Percentiles rank a stretch among this genome's conserved stretches.
phyloP scores from a whole-genome alignment of 1,140 invertebrate genomes.

The Neomicropteryx cornuta region DNA sequence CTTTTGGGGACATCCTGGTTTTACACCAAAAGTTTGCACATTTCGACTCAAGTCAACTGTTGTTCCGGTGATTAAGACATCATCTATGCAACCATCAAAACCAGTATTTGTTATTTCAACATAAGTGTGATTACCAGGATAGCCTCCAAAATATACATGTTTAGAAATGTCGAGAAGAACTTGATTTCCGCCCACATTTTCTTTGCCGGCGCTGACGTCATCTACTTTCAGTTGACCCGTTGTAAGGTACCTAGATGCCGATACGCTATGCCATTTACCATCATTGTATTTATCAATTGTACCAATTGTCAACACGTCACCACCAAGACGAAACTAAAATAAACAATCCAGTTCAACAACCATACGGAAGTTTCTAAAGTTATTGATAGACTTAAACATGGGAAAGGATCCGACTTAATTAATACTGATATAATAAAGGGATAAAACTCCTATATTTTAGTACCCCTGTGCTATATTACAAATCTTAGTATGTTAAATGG shows the following conservation, averaged over 20 bases:
- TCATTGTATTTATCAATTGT: constrained; percentile 62
- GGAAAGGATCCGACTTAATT: too few species aligned
- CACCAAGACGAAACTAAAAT: constrained; percentile 56
- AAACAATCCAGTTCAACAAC: too few species aligned
- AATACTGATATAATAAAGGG: constrained; percentile 9
- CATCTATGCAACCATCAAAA: constrained; percentile 90
- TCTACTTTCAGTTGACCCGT: constrained; percentile 62
- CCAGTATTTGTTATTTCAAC: constrained; percentile 54
- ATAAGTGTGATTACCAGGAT: constrained; percentile 55
- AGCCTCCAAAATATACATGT: constrained; percentile 83
- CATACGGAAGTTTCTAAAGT: too few species aligned
- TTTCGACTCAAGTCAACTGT: constrained; percentile 72
- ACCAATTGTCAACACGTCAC: constrained; percentile 42
- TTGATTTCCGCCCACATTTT: constrained; percentile 25
- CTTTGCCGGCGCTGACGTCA: constrained; percentile 30
- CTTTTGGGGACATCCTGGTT: constrained; percentile 74
- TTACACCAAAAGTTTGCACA: constrained; percentile 66
- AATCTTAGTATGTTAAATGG: too few species aligned
- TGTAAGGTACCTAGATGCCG: constrained; percentile 53
- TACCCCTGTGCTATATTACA: too few species aligned
- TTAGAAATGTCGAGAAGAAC: constrained; percentile 44
- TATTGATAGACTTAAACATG: too few species aligned
- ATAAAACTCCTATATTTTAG: too few species aligned
- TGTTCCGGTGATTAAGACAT: constrained; percentile 61
- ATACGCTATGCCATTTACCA: constrained; percentile 70